Evolutionary conservation across 2,888 invertebrate genomes (phyloP), one percentile per base, ranked within the genome.

Genomic region (Hydropsyche betteni): DNA sequence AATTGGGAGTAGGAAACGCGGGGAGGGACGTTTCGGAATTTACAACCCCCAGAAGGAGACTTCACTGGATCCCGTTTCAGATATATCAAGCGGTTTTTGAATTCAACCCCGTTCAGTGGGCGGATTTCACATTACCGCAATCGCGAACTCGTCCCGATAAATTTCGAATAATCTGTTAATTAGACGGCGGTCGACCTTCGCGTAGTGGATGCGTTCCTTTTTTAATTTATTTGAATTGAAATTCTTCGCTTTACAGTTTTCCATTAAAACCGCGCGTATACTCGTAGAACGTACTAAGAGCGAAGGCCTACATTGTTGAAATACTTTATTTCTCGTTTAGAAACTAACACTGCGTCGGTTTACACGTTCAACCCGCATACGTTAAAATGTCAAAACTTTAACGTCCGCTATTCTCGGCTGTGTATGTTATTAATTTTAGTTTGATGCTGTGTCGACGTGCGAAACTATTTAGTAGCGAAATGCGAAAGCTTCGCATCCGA

Each of bases 1-100:
- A 79, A 79, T 79, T 79, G 77, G 77, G 68, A 44, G 36, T 5
- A 64, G 34, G 64, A 44, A 55, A 55, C 5, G 55, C n/a, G 16
- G 55, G 16, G 12, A 55, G 51, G 70, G 76, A 74, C 77, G 78
- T 78, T 75, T 68, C 76, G 38, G 76, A 77, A 79, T 79, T 76
- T 77, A 77, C 76, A 75, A 75, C 76, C 76, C 76, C 78, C 75
- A 34, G 64, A 58, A 55, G 70, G 55, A n/a, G 16, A 12, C 58
- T 68, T 64, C 53, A 53, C 69, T 64, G 71, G 77, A 74, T 79
- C 77, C 69, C 75, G 76, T 79, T 77, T 77, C 79, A 74, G 76
- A 77, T 79, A 78, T 77, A 76, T 76, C 77, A 79, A 77, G 76
- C 75, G 77, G 75, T 79, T 77, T 77, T 74, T 74, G 73, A 77